Conservation (phyloP, 53 echinoderm and acorn worm species). For the Stichopus horrens region DNA sequence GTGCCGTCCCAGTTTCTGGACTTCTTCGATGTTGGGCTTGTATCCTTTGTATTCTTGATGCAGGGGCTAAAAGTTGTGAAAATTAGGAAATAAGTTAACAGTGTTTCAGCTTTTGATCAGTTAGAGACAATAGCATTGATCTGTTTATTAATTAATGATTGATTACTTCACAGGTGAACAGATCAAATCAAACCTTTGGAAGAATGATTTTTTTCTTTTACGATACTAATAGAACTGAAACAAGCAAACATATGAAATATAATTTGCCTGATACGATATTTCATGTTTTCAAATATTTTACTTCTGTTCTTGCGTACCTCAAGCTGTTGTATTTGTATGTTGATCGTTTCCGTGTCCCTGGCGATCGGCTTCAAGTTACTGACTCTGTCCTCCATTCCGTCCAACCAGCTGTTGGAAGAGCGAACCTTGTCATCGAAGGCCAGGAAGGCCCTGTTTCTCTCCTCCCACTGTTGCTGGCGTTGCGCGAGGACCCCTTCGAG, state of each 20-base stretch:
- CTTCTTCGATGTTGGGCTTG: conserved; percentile 86
- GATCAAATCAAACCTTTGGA: too few species aligned
- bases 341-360: conserved; percentile 84
- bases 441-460: conserved; percentile 83
- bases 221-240: not conserved
- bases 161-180: too few species aligned
- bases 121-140: too few species aligned
- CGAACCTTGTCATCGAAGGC: conserved; percentile 79
- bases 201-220: too few species aligned
- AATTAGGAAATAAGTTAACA: too few species aligned
- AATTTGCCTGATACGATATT: not conserved
- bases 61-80: conserved; percentile 65
- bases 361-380: conserved; percentile 81
- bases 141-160: too few species aligned
- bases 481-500: conserved; percentile 72
- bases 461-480: conserved; percentile 76
- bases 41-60: conserved; percentile 82
- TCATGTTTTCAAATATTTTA: too few species aligned
- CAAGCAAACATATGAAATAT: not conserved
- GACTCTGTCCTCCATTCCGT: conserved; percentile 86
- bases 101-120: too few species aligned
- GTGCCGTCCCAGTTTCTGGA: conserved; percentile 74
- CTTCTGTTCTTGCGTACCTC: conserved; percentile 56
- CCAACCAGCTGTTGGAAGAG: conserved; percentile 67
- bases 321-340: conserved; percentile 90